These are phyloP conservation scores for Strigamia maritima DNA, from an alignment of 2,888 invertebrate genomes.

Conservation along the genomic window DNA sequence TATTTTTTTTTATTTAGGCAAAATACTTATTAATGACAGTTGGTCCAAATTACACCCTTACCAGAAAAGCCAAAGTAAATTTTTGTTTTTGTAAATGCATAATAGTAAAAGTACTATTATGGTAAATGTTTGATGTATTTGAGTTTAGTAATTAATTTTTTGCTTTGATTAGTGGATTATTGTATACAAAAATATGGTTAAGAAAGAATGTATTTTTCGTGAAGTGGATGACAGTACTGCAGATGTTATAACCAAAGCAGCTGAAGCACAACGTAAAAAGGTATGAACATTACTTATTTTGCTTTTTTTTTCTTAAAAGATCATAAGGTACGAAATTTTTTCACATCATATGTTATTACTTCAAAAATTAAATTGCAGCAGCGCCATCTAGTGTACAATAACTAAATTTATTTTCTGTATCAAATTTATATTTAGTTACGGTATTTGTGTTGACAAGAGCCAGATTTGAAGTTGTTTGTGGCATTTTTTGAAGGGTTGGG, in stretches of 20 bases:
- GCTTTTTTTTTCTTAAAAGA: background rate
- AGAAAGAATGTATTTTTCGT: constrained; percentile 31
- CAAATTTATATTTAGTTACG: too few relatives aligned
- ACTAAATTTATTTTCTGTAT: too few relatives aligned
- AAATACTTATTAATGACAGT: constrained; percentile 22
- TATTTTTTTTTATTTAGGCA: background rate
- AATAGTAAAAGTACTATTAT: too few relatives aligned
- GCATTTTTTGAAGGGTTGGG: too few relatives aligned
- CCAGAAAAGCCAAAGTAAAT: background rate
- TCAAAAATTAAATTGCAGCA: background rate
- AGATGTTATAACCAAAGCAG: background rate
- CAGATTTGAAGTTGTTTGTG: too few relatives aligned
- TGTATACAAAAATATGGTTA: constrained; percentile 29
- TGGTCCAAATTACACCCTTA: background rate
- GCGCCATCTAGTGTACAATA: background rate
- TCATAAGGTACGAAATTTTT: too few relatives aligned
- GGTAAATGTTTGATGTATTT: too few relatives aligned
- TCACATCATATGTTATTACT: too few relatives aligned
- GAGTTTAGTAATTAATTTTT: too few relatives aligned
- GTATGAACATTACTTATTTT: background rate
- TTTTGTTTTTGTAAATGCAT: too few relatives aligned
- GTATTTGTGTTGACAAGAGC: too few relatives aligned
- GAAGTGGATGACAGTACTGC: constrained; percentile 32
- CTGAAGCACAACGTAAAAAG: background rate
- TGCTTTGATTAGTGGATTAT: constrained; percentile 28